phyloP scores from a whole-genome alignment of 2,113 vertebrate species.

The Grammomys surdaster region DNA sequence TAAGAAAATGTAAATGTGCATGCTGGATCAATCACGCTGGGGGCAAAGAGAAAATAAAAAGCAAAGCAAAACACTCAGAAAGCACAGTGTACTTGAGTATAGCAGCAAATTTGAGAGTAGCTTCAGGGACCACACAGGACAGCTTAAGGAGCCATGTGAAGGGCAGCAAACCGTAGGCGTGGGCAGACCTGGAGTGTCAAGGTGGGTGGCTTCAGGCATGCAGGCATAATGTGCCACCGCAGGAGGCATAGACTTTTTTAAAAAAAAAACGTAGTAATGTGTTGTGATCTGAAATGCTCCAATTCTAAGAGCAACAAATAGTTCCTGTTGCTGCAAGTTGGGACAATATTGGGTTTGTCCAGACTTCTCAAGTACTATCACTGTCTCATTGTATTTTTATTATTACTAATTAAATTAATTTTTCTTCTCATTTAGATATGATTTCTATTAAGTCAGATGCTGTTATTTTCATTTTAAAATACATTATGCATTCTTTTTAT shows the following conservation, averaged over 20 bases:
- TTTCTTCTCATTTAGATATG: conserved; percentile 1
- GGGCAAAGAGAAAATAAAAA: background rate
- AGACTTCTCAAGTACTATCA: background rate
- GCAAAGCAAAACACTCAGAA: background rate
- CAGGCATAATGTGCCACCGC: background rate
- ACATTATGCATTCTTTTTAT: background rate
- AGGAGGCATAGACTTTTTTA: too few species aligned
- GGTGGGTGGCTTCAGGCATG: too few species aligned
- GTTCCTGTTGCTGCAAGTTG: background rate
- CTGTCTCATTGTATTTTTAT: conserved; percentile 9
- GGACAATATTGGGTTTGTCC: background rate
- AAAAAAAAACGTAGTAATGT: background rate
- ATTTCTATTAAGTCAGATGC: background rate
- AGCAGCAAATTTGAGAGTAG: background rate
- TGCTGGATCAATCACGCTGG: background rate
- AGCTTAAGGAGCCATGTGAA: background rate
- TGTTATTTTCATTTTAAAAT: background rate
- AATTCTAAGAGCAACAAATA: background rate
- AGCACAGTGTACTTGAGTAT: background rate
- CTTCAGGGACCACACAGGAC: background rate
- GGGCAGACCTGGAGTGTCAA: background rate
- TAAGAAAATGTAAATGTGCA: conserved; percentile 1
- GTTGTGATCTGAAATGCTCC: background rate
- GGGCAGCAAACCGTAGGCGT: background rate
- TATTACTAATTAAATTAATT: conserved; percentile 2